Percentiles rank a stretch among this genome's conserved stretches.
These are phyloP conservation scores for Notodonta dromedarius DNA, from an alignment of 2,888 invertebrate genomes.

Conservation along the genomic window DNA sequence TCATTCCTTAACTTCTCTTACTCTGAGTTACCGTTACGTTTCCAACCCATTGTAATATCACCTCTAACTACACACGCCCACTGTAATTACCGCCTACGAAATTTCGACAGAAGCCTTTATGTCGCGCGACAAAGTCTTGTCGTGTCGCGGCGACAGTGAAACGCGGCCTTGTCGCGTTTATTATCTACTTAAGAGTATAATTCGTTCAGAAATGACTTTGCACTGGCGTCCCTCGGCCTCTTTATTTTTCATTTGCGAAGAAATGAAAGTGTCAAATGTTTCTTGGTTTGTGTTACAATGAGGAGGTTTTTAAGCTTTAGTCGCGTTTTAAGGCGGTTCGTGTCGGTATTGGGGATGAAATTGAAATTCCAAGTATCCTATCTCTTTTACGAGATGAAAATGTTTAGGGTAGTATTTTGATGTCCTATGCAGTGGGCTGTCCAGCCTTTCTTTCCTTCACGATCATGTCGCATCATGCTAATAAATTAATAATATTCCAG, in stretches of 20 bases:
- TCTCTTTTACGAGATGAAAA: slow-evolving; percentile 8
- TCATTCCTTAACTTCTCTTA: no score
- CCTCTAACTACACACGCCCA: slow-evolving; percentile 11
- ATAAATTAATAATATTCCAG: no score
- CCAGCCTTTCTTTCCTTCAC: no score
- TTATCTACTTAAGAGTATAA: slow-evolving; percentile 44
- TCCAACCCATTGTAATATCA: neutral
- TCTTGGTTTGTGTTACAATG: slow-evolving; percentile 40
- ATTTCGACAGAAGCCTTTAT: slow-evolving; percentile 27
- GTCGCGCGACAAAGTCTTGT: slow-evolving; percentile 23
- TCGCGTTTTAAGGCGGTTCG: slow-evolving; percentile 15
- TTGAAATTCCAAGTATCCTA: slow-evolving; percentile 27
- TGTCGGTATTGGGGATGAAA: neutral
- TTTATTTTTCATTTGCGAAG: slow-evolving; percentile 44
- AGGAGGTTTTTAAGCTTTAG: slow-evolving; percentile 24
- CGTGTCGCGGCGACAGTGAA: slow-evolving; percentile 22
- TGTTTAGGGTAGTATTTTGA: no score
- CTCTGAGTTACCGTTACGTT: no score
- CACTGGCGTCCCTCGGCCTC: slow-evolving; percentile 25
- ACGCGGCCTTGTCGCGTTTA: slow-evolving; percentile 33
- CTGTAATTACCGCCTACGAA: slow-evolving; percentile 27
- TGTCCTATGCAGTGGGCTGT: no score
- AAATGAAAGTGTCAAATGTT: slow-evolving; percentile 42
- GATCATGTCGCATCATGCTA: no score
- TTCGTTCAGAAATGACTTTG: slow-evolving; percentile 42